A percentile compares a stretch with the other conserved stretches of the same genome.
These are phyloP conservation scores for Coleophora deauratella DNA, from an alignment of 2,888 invertebrate genomes.

Conservation along the genomic window DNA sequence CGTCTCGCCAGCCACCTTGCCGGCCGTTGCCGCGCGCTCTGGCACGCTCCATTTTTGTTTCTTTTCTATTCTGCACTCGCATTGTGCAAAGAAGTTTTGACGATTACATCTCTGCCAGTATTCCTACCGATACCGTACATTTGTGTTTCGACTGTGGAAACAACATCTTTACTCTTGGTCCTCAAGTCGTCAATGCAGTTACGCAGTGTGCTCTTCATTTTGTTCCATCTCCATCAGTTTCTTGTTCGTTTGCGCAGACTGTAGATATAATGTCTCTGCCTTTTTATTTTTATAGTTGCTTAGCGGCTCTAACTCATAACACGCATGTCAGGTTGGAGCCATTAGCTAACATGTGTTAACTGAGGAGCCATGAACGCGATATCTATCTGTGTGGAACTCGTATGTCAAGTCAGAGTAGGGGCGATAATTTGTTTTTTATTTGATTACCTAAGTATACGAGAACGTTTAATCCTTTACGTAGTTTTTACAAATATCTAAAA, in stretches of 20 bases:
- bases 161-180: not conserved
- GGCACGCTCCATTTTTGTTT: constrained; percentile 55
- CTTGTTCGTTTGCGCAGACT: too few species aligned
- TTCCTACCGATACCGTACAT: constrained; percentile 16
- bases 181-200: not conserved
- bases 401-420: too few species aligned
- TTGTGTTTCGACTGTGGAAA: constrained; percentile 2
- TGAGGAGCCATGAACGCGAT: constrained; percentile 35
- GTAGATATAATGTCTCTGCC: too few species aligned
- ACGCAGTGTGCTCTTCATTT: too few species aligned
- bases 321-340: constrained; percentile 32
- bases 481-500: too few species aligned
- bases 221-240: too few species aligned
- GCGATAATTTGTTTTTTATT: too few species aligned
- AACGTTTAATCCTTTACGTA: too few species aligned
- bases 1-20: constrained; percentile 42
- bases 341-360: constrained; percentile 51
- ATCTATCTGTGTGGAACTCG: constrained; percentile 6
- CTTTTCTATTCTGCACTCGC: constrained; percentile 44
- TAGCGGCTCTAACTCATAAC: constrained; percentile 32
- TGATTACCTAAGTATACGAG: too few species aligned
- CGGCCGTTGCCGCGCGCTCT: too few species aligned
- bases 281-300: constrained; percentile 20
- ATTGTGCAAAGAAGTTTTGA: constrained; percentile 26
- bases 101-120: constrained; percentile 21